A percentile compares a stretch with the other conserved stretches of the same genome.
Evolutionary conservation across 2,113 vertebrate genomes (phyloP).

Genomic region (Neolamprologus modestus): DNA sequence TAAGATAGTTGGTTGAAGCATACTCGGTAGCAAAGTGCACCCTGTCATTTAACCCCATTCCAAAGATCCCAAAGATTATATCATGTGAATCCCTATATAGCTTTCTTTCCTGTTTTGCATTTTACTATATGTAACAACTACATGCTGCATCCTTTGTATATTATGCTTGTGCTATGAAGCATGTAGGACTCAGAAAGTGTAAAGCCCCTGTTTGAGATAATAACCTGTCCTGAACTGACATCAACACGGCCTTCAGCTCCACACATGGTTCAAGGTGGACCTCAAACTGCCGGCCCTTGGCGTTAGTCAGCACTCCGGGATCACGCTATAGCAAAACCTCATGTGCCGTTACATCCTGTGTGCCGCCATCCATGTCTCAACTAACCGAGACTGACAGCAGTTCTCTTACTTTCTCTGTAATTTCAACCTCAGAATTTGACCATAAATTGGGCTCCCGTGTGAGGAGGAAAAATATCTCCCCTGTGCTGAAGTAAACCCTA

Average conservation of each 20-base stretch:
- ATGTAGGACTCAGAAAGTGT: background rate
- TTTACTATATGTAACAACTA: background rate
- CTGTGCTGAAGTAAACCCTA: conserved; percentile 40
- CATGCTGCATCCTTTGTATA: conserved; percentile 26
- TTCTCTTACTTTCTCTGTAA: conserved; percentile 28
- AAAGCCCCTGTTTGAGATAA: background rate
- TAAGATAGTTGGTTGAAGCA: background rate
- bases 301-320: background rate
- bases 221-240: background rate
- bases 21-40: background rate
- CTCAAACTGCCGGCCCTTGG: background rate
- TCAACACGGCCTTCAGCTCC: background rate
- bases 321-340: conserved; percentile 23
- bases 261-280: conserved; percentile 23
- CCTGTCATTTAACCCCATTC: conserved; percentile 35
- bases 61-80: conserved; percentile 11
- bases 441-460: conserved; percentile 43
- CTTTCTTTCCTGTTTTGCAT: conserved; percentile 6
- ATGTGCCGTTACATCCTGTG: conserved; percentile 19
- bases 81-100: conserved; percentile 6
- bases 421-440: conserved; percentile 37
- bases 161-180: conserved; percentile 21
- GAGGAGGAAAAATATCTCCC: conserved; percentile 19
- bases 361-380: conserved; percentile 18
- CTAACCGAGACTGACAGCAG: conserved; percentile 34